Evolutionary conservation across 2,113 vertebrate genomes (phyloP).

Genomic region (Ageneiosus marmoratus): DNA sequence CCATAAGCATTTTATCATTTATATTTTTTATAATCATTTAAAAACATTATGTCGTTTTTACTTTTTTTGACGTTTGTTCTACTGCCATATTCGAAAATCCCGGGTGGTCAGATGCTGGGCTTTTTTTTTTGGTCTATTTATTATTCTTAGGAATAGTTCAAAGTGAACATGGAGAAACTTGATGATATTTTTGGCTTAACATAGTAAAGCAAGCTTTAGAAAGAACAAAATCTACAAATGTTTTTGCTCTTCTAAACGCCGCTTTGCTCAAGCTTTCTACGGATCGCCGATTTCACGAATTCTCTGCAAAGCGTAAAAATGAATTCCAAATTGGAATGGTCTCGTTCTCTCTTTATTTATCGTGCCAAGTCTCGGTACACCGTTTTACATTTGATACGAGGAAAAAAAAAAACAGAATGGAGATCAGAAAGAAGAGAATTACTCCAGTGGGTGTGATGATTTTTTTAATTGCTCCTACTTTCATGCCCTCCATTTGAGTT

Average conservation of each 20-base stretch:
- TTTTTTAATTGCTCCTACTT: slow-evolving; percentile 66
- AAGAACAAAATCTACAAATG: slow-evolving; percentile 64
- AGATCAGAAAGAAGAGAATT: slow-evolving; percentile 53
- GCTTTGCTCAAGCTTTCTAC: slow-evolving; percentile 83
- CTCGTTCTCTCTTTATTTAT: slow-evolving; percentile 93
- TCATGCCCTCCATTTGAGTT: slow-evolving; percentile 17
- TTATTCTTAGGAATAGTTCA: slow-evolving; percentile 99
- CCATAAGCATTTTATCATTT: slow-evolving; percentile 72
- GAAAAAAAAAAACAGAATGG: slow-evolving; percentile 59
- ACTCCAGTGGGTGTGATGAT: slow-evolving; percentile 47
- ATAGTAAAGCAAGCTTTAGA: slow-evolving; percentile 85
- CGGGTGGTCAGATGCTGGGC: slow-evolving; percentile 95
- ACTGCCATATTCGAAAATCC: slow-evolving; percentile 94
- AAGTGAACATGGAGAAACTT: slow-evolving; percentile 95
- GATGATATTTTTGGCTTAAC: slow-evolving; percentile 87
- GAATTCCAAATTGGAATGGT: slow-evolving; percentile 99
- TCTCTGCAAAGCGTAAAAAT: slow-evolving; percentile 88
- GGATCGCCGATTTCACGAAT: slow-evolving; percentile 94
- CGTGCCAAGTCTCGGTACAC: slow-evolving; percentile 96
- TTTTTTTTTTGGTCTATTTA: slow-evolving; percentile 93
- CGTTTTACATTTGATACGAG: slow-evolving; percentile 68
- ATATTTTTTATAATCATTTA: slow-evolving; percentile 63
- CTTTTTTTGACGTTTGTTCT: slow-evolving; percentile 77
- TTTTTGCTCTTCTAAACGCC: slow-evolving; percentile 80
- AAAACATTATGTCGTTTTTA: neutral